Evolutionary conservation across 1,140 invertebrate species (phyloP).

Genomic region (Leptopilina boulardi): DNA sequence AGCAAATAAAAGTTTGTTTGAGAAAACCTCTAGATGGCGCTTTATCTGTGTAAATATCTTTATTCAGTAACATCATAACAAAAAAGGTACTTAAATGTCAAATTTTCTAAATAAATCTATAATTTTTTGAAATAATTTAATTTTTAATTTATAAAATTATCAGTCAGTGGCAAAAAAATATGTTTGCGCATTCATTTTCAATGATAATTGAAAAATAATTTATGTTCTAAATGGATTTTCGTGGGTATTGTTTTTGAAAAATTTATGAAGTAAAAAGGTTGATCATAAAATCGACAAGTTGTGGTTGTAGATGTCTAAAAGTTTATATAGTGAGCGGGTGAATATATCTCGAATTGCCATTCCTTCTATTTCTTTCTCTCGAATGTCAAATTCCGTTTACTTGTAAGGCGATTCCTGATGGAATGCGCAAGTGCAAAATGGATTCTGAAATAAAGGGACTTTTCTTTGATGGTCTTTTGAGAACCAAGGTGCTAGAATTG

Average conservation of each 20-base stretch:
- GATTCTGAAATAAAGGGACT: neutral
- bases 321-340: slow-evolving; percentile 24
- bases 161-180: no score
- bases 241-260: neutral
- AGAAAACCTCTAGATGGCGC: slow-evolving; percentile 53
- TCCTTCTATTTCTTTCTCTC: neutral
- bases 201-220: no score
- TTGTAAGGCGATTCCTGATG: slow-evolving; percentile 13
- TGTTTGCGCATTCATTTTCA: no score
- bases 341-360: slow-evolving; percentile 36
- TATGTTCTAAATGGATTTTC: no score
- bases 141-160: no score
- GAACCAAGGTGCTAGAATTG: neutral
- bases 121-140: no score
- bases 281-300: neutral
- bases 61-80: neutral
- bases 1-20: slow-evolving; percentile 68
- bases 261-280: neutral
- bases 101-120: neutral
- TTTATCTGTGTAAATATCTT: slow-evolving; percentile 42
- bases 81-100: neutral
- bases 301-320: neutral
- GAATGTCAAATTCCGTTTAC: slow-evolving; percentile 17
- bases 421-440: neutral
- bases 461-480: neutral